Evolutionary conservation across 2,113 vertebrate species (phyloP), one percentile per base, ranked within the genome.

Genomic region (Barbus barbus): DNA sequence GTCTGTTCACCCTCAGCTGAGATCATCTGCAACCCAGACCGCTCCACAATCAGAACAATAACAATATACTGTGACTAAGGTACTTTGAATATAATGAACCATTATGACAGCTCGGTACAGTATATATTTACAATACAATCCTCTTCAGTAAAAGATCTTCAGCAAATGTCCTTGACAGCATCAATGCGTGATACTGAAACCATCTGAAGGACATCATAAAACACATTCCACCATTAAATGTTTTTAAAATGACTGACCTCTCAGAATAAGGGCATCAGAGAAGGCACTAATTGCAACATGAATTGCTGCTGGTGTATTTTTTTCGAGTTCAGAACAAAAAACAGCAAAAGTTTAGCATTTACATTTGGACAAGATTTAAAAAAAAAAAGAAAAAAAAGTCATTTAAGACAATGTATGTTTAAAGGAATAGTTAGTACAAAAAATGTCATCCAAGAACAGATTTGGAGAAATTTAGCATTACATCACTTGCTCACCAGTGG

Each of bases 71-170:
- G 71, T 48, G 79, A 83, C 67, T 78, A 86, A 76, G 44, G 89
- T 86, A 90, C 87, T 91, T 90, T 91, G 88, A 89, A 90, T 92
- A 93, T 92, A 92, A 92, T 91, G 87, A 88, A 90, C 88, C 91
- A 86, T 90, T 91, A 93, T 81, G 91, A 94, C 94, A 94, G 93
- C 93, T 93, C 90, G 90, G 90, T 93, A 93, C 91, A 91, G 90
- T 90, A 89, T 90, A 89, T 93, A 92, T 94, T 90, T 94, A 94
- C 91, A 94, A 87, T 90, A 93, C 91, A 93, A 87, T 92, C 86
- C 1, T 38, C 38, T 38, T 38, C 36, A 38, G 36, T 38, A 38
- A 90, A 91, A 91, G 72, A 91, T 89, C 53, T 85, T 91, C 84
- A 91, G 87, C 84, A 85, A 88, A 86, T 91, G 58, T 83, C 56